Percentiles rank a stretch among this genome's conserved stretches.
Evolutionary conservation across 2,797 vertebrate genomes (phyloP).

Genomic region (Rhincodon typus): DNA sequence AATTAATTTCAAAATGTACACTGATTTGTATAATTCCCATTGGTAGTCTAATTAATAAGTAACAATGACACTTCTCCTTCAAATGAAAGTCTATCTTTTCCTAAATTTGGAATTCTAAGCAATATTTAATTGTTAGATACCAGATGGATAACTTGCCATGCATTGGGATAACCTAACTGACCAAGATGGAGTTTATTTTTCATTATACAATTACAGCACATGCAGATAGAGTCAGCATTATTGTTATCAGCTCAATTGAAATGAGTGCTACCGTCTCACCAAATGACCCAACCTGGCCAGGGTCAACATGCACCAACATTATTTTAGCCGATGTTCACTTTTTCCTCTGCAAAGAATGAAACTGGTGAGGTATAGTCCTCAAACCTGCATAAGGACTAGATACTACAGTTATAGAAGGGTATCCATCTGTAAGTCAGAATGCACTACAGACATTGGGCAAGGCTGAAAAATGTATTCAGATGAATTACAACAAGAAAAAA

Average conservation of each 20-base stretch:
- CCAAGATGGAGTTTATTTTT: background rate
- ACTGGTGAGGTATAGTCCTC: conserved; percentile 1
- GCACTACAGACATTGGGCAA: background rate
- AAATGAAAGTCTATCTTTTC: too few relatives aligned
- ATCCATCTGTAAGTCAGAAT: background rate
- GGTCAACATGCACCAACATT: background rate
- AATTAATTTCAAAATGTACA: background rate
- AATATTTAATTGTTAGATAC: background rate
- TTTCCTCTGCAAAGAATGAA: background rate
- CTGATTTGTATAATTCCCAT: background rate
- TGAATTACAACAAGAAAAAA: too few relatives aligned
- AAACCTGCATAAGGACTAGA: conserved; percentile 31
- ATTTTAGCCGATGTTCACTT: conserved; percentile 33
- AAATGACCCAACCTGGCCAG: background rate
- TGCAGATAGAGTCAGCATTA: background rate
- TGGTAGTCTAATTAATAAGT: background rate
- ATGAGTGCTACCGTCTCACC: background rate
- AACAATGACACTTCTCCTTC: too few relatives aligned
- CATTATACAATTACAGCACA: background rate
- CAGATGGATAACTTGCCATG: background rate
- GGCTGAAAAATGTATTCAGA: background rate
- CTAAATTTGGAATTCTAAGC: background rate
- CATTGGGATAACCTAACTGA: background rate
- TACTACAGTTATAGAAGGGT: background rate
- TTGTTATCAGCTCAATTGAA: background rate